Base-by-base conservation (phyloP, 2,888 invertebrate genomes). In the Mycalesis mineus region DNA sequence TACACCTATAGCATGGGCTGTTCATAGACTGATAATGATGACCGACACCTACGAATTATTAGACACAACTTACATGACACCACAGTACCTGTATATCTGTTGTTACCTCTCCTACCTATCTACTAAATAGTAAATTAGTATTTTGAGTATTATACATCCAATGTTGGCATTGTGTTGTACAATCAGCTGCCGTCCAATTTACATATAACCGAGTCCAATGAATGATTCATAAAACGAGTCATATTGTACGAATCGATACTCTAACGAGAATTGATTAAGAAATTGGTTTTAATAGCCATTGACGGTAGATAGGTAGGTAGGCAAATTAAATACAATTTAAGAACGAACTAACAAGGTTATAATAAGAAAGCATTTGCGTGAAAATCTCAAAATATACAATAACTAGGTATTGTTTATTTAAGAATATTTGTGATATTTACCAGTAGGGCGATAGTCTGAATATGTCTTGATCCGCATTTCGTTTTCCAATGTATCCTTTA, bases 401-500 rank as follows among this genome's bases (percentile, higher is more conserved):
- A 36, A 36, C 11, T 11, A 33, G 7, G 15, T 40, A 42, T 14
- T n/a, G n/a, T n/a, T 31, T 15, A 33, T 40, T 40, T 50, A 28
- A 0, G 9, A 50, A 47, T 55, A 55, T 60, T 22, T 22, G 51
- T 42, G 64, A 73, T 77, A 80, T 73, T 85, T 88, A 89, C 89
- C 89, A 88, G 88, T 88, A 78, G 88, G 87, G 81, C 89, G 88
- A 86, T 80, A 86, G 72, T 89, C 88, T 75, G 81, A 75, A 69
- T 74, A 72, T 53, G 80, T 72, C 79, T 88, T 88, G 88, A 89
- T 88, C 88, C 89, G 86, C 89, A 89, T 89, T 88, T 88, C 88
- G 75, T 81, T 88, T 88, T 86, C 75, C 87, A 86, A 78, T 86
- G 85, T 89, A 88, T 89, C 88, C 89, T 88, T 88, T 87, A 75